Base-by-base conservation (phyloP, 2,797 vertebrate genomes). In the Meriones psammophilus region DNA sequence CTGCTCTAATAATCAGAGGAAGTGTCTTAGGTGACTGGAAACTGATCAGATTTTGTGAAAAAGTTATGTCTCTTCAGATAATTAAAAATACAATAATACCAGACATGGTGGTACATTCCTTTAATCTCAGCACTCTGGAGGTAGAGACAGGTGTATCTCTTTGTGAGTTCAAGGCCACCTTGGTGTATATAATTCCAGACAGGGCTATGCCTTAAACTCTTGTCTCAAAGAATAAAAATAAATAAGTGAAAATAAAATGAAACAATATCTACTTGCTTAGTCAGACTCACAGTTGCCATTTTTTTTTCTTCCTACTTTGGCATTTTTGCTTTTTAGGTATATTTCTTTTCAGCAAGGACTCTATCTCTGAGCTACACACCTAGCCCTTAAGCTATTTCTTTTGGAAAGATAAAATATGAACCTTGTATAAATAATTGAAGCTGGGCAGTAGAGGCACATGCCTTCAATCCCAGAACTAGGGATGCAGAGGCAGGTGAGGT, bases 21-120 rank as follows among this genome's bases (percentile, higher is more conserved):
- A 71, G 46, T 46, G 90, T 94, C 84, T 88, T 50, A 83, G 13
- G 66, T 92, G 28, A 78, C 54, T 81, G 13, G 0, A 30, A 76
- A 36, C 66, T 87, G n/a, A 71, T 62, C 71, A n/a, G 1, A 30
- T 74, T 97, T 86, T 88, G 87, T 36, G 78, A 89, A 84, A 64
- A 84, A 94, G 56, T 50, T 76, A 39, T 39, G 56, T 86, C 4
- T 50, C 50, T 80, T 79, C 22, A 13, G 33, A 10, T 42, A 68
- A 78, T 83, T 96, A 86, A 85, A 97, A 93, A 64, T 62, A 54
- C 22, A 73, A 6, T 50, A 66, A 76, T 58, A 80, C 22, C n/a
- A 14, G 81, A 46, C 30, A 68, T 85, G 17, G 14, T 15, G 5
- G 28, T 33, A 17, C 10, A 13, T 22, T 58, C 10, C n/a, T 80